Conservation (phyloP, 2,113 vertebrate species). For the Atractosteus spatula region DNA sequence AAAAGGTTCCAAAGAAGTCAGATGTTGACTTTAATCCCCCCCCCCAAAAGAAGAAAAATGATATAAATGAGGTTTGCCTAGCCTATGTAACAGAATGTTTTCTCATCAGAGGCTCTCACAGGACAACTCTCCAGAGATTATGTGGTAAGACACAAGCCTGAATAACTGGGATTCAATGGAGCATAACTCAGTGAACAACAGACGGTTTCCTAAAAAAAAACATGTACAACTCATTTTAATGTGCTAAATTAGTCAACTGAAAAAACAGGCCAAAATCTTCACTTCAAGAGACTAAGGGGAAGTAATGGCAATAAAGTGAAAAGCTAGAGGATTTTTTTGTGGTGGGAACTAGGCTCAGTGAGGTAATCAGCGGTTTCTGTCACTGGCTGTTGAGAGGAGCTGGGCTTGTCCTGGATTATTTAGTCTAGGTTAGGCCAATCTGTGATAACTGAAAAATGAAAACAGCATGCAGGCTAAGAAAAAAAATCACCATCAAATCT, state of each 20-base stretch:
- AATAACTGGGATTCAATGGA: not conserved
- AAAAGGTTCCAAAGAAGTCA: too few relatives aligned
- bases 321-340: not conserved
- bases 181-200: not conserved
- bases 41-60: too few relatives aligned
- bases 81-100: too few relatives aligned
- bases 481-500: not conserved
- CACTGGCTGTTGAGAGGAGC: slow-evolving; percentile 14
- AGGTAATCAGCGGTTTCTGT: slow-evolving; percentile 15
- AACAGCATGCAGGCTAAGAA: slow-evolving; percentile 5
- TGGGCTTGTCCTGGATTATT: slow-evolving; percentile 9
- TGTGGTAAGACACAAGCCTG: too few relatives aligned
- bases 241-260: not conserved
- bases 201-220: not conserved
- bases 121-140: too few relatives aligned
- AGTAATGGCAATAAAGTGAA: too few relatives aligned
- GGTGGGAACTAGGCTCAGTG: slow-evolving; percentile 12
- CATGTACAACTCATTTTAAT: not conserved
- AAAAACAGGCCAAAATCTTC: not conserved
- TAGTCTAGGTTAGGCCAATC: slow-evolving; percentile 10
- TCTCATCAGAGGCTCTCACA: too few relatives aligned
- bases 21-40: too few relatives aligned
- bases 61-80: too few relatives aligned
- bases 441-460: slow-evolving; percentile 28
- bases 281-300: too few relatives aligned